Conservation (phyloP, 2,797 vertebrate genomes). For the Neosilurus hyrtlii region DNA sequence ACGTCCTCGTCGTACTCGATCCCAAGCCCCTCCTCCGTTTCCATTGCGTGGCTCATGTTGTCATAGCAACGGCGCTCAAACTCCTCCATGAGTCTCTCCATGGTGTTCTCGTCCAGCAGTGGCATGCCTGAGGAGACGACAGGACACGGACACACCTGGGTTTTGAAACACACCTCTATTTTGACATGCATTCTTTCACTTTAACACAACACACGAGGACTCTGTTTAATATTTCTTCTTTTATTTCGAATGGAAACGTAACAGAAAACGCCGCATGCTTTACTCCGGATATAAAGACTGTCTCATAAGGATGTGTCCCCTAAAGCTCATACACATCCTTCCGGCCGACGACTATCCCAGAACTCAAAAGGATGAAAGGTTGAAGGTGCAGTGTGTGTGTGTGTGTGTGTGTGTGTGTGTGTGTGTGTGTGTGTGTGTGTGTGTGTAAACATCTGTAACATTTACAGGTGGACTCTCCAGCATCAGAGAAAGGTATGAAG, state of each 20-base stretch:
- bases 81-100: slow-evolving; percentile 92
- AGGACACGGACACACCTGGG: background rate
- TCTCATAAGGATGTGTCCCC: background rate
- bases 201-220: too few species aligned
- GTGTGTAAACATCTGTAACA: too few species aligned
- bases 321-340: background rate
- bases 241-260: too few species aligned
- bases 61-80: slow-evolving; percentile 89
- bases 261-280: too few species aligned
- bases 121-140: slow-evolving; percentile 80
- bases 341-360: background rate
- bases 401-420: too few species aligned
- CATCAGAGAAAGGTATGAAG: too few species aligned
- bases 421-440: too few species aligned
- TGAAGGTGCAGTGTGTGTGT: background rate
- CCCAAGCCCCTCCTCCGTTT: slow-evolving; percentile 93
- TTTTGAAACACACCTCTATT: background rate
- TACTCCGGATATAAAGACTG: background rate
- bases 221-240: background rate
- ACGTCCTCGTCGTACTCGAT: slow-evolving; percentile 98
- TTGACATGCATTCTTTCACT: background rate
- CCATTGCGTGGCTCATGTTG: slow-evolving; percentile 92
- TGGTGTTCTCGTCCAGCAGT: slow-evolving; percentile 84
- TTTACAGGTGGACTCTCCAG: too few species aligned
- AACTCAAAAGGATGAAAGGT: background rate